Conservation (phyloP, 2,888 invertebrate genomes). For the Patella caerulea region DNA sequence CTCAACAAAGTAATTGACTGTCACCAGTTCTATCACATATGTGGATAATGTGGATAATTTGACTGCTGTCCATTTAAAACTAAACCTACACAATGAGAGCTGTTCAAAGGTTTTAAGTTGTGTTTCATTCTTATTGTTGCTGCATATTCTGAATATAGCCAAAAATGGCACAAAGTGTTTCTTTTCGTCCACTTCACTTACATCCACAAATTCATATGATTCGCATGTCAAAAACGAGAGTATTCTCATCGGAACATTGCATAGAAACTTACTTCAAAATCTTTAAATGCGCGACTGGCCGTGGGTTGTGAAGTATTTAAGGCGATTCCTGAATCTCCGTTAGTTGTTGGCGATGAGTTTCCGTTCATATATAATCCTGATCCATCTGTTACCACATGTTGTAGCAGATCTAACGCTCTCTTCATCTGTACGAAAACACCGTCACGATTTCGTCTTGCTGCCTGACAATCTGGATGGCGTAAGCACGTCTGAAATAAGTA, state of each 20-base stretch:
- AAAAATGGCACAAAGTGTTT: not conserved
- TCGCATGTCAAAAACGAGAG: too few relatives aligned
- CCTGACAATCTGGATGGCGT: constrained; percentile 92
- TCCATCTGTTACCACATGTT: constrained; percentile 97
- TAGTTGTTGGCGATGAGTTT: constrained; percentile 58
- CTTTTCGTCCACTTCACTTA: not conserved
- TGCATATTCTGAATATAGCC: too few relatives aligned
- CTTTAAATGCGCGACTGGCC: constrained; percentile 86
- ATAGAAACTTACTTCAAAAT: constrained; percentile 77
- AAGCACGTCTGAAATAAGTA: constrained; percentile 81
- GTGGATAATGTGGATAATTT: too few relatives aligned
- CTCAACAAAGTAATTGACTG: too few relatives aligned
- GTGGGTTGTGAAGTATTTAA: constrained; percentile 71
- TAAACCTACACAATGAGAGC: too few relatives aligned
- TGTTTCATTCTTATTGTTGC: too few relatives aligned
- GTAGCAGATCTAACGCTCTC: constrained; percentile 95
- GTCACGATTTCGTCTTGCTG: constrained; percentile 94
- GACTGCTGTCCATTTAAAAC: too few relatives aligned
- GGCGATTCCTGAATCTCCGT: constrained; percentile 69
- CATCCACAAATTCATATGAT: too few relatives aligned
- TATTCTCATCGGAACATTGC: too few relatives aligned
- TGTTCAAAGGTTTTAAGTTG: too few relatives aligned
- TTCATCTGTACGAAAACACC: constrained; percentile 96
- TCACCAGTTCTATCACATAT: too few relatives aligned
- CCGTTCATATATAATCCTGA: constrained; percentile 72